Conservation (phyloP, 1,140 invertebrate species). For the Polypedilum pembai region DNA sequence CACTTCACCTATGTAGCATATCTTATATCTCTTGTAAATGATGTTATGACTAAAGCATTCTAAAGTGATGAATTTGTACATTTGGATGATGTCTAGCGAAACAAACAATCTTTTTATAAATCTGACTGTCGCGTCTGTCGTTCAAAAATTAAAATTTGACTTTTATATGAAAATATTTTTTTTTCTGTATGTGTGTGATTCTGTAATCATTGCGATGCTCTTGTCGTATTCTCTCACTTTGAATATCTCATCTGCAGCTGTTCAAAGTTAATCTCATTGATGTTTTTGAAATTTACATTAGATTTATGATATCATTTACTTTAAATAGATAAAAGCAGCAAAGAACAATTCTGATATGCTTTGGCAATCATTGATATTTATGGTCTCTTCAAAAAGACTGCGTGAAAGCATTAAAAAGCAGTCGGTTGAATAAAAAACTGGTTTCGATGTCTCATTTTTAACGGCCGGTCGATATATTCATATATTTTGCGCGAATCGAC, state of each 20-base stretch:
- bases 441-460: background rate
- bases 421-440: background rate
- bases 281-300: background rate
- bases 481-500: background rate
- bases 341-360: background rate
- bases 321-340: background rate
- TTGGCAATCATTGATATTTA: background rate
- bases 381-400: background rate
- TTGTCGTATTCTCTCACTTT: background rate
- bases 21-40: no score
- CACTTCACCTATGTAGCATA: no score
- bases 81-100: no score
- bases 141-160: no score
- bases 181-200: background rate
- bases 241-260: background rate
- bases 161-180: background rate
- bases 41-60: no score
- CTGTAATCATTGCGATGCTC: background rate
- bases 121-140: background rate
- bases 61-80: no score
- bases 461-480: background rate
- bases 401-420: background rate
- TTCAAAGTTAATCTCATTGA: background rate
- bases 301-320: background rate
- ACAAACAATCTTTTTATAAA: no score